Percentiles rank a stretch among this genome's conserved stretches.
These are phyloP conservation scores for Dasyurus viverrinus DNA, from an alignment of 2,113 vertebrate species.

Conservation along the genomic window DNA sequence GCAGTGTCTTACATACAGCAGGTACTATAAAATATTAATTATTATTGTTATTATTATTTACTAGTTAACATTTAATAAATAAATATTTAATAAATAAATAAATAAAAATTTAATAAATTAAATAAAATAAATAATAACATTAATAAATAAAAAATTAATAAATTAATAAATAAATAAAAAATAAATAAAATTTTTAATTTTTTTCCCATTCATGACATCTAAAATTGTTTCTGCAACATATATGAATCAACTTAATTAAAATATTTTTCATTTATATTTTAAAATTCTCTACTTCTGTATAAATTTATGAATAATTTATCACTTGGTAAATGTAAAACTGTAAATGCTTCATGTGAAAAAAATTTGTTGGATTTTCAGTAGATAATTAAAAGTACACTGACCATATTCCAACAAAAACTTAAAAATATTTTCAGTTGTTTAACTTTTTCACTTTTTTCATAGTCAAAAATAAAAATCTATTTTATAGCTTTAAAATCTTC, in stretches of 20 bases:
- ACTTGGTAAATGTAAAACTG: neutral
- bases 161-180: no score
- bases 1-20: neutral
- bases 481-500: neutral
- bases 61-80: neutral
- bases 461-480: conserved; percentile 1
- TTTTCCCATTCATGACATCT: neutral
- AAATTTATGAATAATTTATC: neutral
- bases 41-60: neutral
- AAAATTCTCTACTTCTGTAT: neutral
- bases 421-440: conserved; percentile 3
- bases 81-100: no score
- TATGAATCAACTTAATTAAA: neutral
- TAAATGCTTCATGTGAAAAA: neutral
- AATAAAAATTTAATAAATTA: no score
- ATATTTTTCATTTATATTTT: neutral
- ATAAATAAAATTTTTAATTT: neutral
- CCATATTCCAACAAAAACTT: conserved; percentile 19
- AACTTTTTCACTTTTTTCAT: conserved; percentile 10
- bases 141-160: no score
- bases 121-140: no score
- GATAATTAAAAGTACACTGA: conserved; percentile 15
- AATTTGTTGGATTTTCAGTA: neutral
- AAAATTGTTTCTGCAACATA: neutral
- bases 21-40: neutral